phyloP scores from a whole-genome alignment of 2,888 invertebrate species.

The Drosophila pseudotakahashii region DNA sequence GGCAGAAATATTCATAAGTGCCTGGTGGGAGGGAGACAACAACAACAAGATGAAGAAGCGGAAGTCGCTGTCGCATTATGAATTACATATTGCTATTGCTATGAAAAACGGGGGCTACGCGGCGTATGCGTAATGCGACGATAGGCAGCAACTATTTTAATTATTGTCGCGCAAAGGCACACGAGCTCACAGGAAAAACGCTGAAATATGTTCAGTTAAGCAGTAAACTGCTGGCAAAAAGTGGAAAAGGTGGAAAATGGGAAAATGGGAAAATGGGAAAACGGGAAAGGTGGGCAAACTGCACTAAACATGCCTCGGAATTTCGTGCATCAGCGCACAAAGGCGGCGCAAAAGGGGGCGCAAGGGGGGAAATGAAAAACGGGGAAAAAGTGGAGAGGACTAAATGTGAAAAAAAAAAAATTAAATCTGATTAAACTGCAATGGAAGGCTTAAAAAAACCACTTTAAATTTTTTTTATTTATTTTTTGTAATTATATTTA shows the following conservation, averaged over 20 bases:
- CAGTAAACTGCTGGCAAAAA: slow-evolving; percentile 14
- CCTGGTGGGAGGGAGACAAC: slow-evolving; percentile 47
- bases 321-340: slow-evolving; percentile 34
- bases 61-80: slow-evolving; percentile 75
- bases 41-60: slow-evolving; percentile 52
- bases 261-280: too few relatives aligned
- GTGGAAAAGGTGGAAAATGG: not conserved
- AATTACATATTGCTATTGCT: slow-evolving; percentile 59
- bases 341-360: not conserved
- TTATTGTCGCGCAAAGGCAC: slow-evolving; percentile 45
- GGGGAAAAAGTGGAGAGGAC: not conserved
- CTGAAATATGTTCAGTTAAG: slow-evolving; percentile 45
- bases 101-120: slow-evolving; percentile 18
- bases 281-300: not conserved
- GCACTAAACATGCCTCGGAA: slow-evolving; percentile 31
- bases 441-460: too few relatives aligned
- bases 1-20: slow-evolving; percentile 65
- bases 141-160: slow-evolving; percentile 77
- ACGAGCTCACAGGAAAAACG: slow-evolving; percentile 23
- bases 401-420: not conserved
- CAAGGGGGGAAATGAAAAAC: not conserved
- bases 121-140: slow-evolving; percentile 71
- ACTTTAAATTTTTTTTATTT: too few relatives aligned
- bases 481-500: too few relatives aligned
- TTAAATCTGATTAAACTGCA: not conserved